phyloP scores from a whole-genome alignment of 2,888 invertebrate species.

The Lomographa bimaculata region DNA sequence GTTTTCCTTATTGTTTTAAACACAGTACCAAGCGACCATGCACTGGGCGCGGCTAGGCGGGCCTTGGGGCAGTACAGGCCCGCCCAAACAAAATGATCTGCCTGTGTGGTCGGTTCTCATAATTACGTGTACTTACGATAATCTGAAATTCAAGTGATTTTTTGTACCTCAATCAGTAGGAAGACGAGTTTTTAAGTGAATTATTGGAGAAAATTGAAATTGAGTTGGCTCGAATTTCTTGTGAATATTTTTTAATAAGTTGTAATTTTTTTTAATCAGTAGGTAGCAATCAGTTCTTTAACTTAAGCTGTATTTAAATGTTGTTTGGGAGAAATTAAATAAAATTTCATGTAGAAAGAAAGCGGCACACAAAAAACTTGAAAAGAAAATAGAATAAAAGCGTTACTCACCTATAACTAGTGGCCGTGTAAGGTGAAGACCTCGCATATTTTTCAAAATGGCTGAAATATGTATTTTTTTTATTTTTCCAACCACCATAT shows the following conservation, averaged over 20 bases:
- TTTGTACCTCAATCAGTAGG: constrained; percentile 3
- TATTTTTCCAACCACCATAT: too few relatives aligned
- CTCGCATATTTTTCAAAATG: too few relatives aligned
- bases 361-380: too few relatives aligned
- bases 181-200: constrained; percentile 18
- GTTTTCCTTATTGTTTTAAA: constrained; percentile 33
- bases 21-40: constrained; percentile 26
- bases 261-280: constrained; percentile 16
- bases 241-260: constrained; percentile 1
- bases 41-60: constrained; percentile 51
- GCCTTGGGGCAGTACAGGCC: constrained; percentile 49
- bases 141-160: constrained; percentile 15
- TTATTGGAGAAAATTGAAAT: constrained; percentile 11
- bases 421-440: too few relatives aligned
- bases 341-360: too few relatives aligned
- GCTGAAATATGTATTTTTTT: too few relatives aligned
- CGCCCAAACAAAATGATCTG: constrained; percentile 53
- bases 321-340: too few relatives aligned
- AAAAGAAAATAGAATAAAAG: too few relatives aligned
- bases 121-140: constrained; percentile 39
- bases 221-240: background rate
- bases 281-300: constrained; percentile 3
- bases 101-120: constrained; percentile 58
- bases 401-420: too few relatives aligned
- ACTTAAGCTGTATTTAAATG: too few relatives aligned